Evolutionary conservation across 2,888 invertebrate species (phyloP).

Genomic region (Glyphotaelius pellucidus): DNA sequence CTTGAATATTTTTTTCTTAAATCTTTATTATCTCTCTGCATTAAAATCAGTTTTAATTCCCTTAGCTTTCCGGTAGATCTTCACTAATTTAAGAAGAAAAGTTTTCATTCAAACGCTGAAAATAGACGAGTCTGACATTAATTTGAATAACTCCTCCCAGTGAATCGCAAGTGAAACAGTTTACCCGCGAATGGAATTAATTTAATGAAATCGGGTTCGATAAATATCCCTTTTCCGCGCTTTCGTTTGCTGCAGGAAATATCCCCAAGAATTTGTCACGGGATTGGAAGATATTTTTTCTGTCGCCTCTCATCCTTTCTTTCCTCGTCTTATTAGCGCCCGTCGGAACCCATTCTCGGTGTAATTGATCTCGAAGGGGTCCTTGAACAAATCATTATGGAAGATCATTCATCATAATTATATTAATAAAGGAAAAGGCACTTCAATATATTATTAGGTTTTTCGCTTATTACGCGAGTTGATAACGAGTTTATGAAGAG

Average conservation of each 20-base stretch:
- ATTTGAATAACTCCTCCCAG: background rate
- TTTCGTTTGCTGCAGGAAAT: background rate
- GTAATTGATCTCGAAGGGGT: background rate
- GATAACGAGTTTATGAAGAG: too few relatives aligned
- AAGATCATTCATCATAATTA: background rate
- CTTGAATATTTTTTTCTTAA: background rate
- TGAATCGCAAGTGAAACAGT: background rate
- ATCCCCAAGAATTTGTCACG: background rate
- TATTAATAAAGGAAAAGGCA: background rate
- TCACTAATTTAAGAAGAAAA: background rate
- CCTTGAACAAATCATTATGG: background rate
- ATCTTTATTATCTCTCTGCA: background rate
- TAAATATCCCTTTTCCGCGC: background rate
- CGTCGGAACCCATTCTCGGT: background rate
- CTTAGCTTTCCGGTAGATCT: background rate
- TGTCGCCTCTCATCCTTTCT: background rate
- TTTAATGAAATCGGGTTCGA: background rate
- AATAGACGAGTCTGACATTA: background rate
- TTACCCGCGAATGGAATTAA: background rate
- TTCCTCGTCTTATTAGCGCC: background rate
- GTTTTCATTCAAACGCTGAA: background rate
- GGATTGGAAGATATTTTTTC: background rate
- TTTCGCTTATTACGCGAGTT: background rate
- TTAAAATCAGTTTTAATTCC: background rate
- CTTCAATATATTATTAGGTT: background rate